phyloP scores from a whole-genome alignment of 2,888 invertebrate species.

The Philhelius pedissequus region DNA sequence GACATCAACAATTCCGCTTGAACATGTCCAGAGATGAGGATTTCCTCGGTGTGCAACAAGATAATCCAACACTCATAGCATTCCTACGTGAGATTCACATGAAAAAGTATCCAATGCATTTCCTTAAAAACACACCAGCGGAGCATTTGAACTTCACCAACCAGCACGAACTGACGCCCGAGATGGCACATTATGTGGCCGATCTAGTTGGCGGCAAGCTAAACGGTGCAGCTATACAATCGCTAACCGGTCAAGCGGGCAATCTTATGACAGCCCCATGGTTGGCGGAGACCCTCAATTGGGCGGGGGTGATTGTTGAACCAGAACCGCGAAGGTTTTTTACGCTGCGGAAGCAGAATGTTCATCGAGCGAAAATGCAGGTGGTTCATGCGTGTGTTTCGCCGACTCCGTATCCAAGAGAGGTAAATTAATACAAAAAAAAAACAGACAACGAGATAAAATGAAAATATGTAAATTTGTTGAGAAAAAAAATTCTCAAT shows the following conservation, averaged over 20 bases:
- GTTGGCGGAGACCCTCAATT: constrained; percentile 85
- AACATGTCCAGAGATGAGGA: constrained; percentile 91
- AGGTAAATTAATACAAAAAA: constrained; percentile 79
- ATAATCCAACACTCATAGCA: constrained; percentile 86
- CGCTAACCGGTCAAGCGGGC: constrained; percentile 81
- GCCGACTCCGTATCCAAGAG: constrained; percentile 86
- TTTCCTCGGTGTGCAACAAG: constrained; percentile 86
- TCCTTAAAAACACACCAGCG: constrained; percentile 72
- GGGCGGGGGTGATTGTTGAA: constrained; percentile 88
- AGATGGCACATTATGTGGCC: constrained; percentile 77
- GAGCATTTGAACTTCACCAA: constrained; percentile 73
- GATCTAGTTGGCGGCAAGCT: constrained; percentile 77
- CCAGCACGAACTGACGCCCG: constrained; percentile 74
- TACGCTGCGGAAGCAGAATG: constrained; percentile 82
- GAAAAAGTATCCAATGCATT: constrained; percentile 78
- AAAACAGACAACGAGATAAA: background rate
- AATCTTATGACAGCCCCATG: constrained; percentile 84
- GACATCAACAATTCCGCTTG: constrained; percentile 87
- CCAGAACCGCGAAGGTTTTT: constrained; percentile 89
- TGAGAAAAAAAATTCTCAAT: constrained; percentile 20
- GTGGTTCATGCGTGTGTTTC: constrained; percentile 90
- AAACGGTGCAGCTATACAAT: constrained; percentile 87
- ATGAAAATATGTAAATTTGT: constrained; percentile 20
- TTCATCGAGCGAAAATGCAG: constrained; percentile 81
- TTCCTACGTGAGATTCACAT: constrained; percentile 88